Percentiles rank a stretch among this genome's conserved stretches.
Conservation (phyloP, 2,888 invertebrate species). For the Acleris laterana region DNA sequence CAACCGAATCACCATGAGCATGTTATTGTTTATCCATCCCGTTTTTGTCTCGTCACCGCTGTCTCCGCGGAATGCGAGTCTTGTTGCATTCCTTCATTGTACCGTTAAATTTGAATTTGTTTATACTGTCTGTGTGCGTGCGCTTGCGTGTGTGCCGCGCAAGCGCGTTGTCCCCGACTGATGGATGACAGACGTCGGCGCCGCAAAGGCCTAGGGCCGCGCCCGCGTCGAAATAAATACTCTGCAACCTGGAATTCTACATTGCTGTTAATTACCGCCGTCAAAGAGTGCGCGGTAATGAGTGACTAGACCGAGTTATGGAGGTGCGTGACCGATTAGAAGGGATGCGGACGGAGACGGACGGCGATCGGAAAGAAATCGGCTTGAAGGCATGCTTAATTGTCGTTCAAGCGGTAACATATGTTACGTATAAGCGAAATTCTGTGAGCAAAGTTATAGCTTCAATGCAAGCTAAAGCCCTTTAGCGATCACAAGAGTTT, state of each 20-base stretch:
- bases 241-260: constrained; percentile 54
- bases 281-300: constrained; percentile 56
- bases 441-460: no score
- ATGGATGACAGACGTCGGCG: constrained; percentile 83
- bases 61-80: constrained; percentile 67
- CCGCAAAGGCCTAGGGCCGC: constrained; percentile 64
- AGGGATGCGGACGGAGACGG: constrained; percentile 21
- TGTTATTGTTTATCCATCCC: constrained; percentile 67
- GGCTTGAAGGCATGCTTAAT: neutral
- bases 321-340: constrained; percentile 37
- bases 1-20: constrained; percentile 51
- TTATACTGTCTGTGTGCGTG: constrained; percentile 46
- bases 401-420: neutral
- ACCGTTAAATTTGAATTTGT: constrained; percentile 81
- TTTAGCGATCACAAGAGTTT: no score
- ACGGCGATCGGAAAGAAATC: constrained; percentile 13
- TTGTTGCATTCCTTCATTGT: constrained; percentile 74
- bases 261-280: constrained; percentile 55
- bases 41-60: constrained; percentile 67
- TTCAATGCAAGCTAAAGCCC: no score
- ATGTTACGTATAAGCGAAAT: no score
- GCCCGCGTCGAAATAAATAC: constrained; percentile 54
- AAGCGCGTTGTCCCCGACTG: constrained; percentile 80
- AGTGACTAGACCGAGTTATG: constrained; percentile 43
- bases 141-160: constrained; percentile 54